Evolutionary conservation across 2,113 vertebrate genomes (phyloP).

Genomic region (Onychostruthus taczanowskii): DNA sequence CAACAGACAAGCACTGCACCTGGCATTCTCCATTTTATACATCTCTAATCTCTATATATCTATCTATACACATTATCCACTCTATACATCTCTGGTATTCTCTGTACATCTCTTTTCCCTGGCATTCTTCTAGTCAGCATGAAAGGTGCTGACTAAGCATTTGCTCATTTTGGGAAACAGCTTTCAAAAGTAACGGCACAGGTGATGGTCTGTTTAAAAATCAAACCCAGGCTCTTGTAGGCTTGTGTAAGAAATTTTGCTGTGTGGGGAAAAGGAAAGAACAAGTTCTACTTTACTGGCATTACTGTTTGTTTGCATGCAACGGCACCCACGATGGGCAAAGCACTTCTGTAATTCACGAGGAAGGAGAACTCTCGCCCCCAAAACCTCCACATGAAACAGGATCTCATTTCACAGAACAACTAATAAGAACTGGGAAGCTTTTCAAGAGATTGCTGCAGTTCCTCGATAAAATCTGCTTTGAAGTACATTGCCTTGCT

Average conservation of each 20-base stretch:
- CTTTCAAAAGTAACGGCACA: not conserved
- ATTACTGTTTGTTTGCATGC: not conserved
- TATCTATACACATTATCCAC: not conserved
- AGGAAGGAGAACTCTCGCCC: not conserved
- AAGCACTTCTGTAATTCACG: not conserved
- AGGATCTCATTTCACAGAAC: not conserved
- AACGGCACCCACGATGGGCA: not conserved
- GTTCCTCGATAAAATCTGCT: not conserved
- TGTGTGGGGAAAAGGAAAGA: not conserved
- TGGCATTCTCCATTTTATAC: not conserved
- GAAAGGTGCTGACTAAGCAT: not conserved
- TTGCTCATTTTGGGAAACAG: not conserved
- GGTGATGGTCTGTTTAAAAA: not conserved
- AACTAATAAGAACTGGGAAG: not conserved
- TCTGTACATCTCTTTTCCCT: not conserved
- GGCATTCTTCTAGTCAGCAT: not conserved
- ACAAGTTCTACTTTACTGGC: not conserved
- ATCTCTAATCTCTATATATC: not conserved
- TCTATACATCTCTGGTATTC: not conserved
- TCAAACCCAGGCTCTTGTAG: not conserved
- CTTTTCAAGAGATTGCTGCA: not conserved
- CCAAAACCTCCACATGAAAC: not conserved
- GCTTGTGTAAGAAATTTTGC: not conserved
- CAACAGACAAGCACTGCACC: not conserved
- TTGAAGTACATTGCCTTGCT: not conserved